Evolutionary conservation across 2,113 vertebrate genomes (phyloP).

Genomic region (Pagrus major): DNA sequence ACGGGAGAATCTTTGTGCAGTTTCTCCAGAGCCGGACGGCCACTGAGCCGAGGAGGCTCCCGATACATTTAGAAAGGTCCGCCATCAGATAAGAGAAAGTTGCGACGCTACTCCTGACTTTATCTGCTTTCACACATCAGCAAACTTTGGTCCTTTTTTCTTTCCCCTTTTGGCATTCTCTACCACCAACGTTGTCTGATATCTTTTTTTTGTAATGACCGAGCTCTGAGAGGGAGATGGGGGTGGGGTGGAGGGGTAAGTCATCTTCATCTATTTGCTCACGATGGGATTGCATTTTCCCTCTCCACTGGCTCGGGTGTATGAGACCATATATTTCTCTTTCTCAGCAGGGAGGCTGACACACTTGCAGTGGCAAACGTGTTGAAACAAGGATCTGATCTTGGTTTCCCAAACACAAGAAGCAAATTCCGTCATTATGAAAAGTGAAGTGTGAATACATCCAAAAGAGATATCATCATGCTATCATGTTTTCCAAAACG

Average conservation of each 20-base stretch:
- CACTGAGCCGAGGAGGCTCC: conserved; percentile 56
- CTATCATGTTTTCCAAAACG: neutral
- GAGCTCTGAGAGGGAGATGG: conserved; percentile 22
- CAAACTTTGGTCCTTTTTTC: conserved; percentile 71
- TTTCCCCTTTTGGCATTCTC: conserved; percentile 52
- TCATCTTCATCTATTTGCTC: conserved; percentile 76
- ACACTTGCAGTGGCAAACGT: conserved; percentile 15
- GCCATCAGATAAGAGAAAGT: conserved; percentile 74
- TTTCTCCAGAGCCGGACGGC: conserved; percentile 52
- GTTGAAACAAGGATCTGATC: conserved; percentile 47
- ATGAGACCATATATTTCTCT: conserved; percentile 29
- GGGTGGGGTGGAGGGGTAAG: conserved; percentile 24
- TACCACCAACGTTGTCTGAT: conserved; percentile 54
- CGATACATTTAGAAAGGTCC: conserved; percentile 73
- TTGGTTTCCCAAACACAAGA: conserved; percentile 20
- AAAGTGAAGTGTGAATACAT: conserved; percentile 28
- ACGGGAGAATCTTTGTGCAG: conserved; percentile 70
- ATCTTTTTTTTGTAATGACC: conserved; percentile 59
- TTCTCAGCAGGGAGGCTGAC: conserved; percentile 24
- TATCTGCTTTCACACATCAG: conserved; percentile 77
- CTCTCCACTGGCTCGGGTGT: conserved; percentile 43
- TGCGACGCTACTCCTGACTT: conserved; percentile 56
- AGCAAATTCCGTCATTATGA: conserved; percentile 33
- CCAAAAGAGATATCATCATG: conserved; percentile 15
- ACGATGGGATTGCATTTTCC: conserved; percentile 60